Percentiles rank a stretch among this genome's conserved stretches.
These are phyloP conservation scores for Lasioglossum villosulum DNA, from an alignment of 2,888 invertebrate genomes.

Conservation along the genomic window DNA sequence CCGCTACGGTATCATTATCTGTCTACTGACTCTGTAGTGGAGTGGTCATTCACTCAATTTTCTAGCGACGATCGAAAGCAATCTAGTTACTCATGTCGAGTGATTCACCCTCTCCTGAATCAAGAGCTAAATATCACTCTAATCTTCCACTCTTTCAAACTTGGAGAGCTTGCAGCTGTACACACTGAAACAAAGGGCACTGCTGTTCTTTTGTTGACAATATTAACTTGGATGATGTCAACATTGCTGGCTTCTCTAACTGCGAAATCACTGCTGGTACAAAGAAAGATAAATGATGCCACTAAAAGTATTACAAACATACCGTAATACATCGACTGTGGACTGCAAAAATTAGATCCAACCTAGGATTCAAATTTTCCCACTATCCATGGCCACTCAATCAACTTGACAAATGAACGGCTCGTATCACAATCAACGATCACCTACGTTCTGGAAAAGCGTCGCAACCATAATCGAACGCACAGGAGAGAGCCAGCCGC, in stretches of 20 bases:
- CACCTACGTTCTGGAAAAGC: background rate
- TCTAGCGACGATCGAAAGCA: background rate
- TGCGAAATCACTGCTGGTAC: background rate
- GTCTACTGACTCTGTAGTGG: background rate
- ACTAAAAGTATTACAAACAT: no score
- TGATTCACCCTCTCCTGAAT: background rate
- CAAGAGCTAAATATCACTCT: background rate
- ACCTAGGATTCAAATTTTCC: background rate
- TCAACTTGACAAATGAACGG: no score
- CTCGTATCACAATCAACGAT: background rate
- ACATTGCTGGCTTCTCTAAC: background rate
- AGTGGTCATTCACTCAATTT: background rate
- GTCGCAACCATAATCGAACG: background rate
- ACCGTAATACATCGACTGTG: no score
- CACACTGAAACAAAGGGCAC: background rate
- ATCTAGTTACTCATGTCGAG: background rate
- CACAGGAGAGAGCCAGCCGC: slow-evolving; percentile 46
- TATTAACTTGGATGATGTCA: background rate
- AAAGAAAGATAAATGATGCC: background rate
- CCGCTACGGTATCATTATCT: background rate
- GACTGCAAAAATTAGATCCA: background rate
- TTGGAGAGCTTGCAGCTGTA: background rate
- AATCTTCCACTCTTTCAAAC: background rate
- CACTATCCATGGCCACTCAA: background rate
- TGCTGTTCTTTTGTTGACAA: background rate